Percentiles rank a stretch among this genome's conserved stretches.
Conservation (phyloP, 2,797 vertebrate genomes). For the Amniataba percoides region DNA sequence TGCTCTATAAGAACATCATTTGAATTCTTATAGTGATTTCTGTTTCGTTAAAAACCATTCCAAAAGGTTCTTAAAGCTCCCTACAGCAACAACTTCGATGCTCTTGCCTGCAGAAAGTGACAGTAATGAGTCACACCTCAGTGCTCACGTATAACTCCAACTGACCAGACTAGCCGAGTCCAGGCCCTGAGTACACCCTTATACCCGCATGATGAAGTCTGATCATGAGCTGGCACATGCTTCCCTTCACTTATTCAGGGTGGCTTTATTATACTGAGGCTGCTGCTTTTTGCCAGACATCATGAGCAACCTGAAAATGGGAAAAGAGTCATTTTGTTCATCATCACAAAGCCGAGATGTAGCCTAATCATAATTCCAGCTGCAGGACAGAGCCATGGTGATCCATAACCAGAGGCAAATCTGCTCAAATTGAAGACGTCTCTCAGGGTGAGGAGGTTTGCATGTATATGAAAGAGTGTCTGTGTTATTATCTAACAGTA, state of each 20-base stretch:
- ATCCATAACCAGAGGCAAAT: slow-evolving; percentile 8
- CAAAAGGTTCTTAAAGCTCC: background rate
- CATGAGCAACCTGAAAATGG: slow-evolving; percentile 8
- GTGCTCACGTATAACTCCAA: slow-evolving; percentile 38
- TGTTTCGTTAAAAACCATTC: slow-evolving; percentile 21
- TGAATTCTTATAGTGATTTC: background rate
- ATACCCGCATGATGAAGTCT: slow-evolving; percentile 64
- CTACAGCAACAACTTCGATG: slow-evolving; percentile 21
- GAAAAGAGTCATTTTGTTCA: background rate
- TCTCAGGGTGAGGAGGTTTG: background rate
- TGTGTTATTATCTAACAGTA: slow-evolving; percentile 45
- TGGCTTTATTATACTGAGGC: slow-evolving; percentile 35
- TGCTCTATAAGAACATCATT: background rate
- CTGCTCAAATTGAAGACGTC: background rate
- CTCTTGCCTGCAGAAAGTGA: slow-evolving; percentile 54
- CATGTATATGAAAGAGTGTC: slow-evolving; percentile 4
- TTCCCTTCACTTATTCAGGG: slow-evolving; percentile 33
- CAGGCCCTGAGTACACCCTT: slow-evolving; percentile 47
- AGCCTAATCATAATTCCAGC: background rate
- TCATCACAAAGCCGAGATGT: background rate
- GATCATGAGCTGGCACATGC: slow-evolving; percentile 41
- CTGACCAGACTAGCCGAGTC: slow-evolving; percentile 35
- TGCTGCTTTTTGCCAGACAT: background rate
- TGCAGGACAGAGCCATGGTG: background rate
- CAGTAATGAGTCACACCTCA: slow-evolving; percentile 72